Conservation (phyloP, 2,888 invertebrate species). For the Scrobipalpa atriplicella region DNA sequence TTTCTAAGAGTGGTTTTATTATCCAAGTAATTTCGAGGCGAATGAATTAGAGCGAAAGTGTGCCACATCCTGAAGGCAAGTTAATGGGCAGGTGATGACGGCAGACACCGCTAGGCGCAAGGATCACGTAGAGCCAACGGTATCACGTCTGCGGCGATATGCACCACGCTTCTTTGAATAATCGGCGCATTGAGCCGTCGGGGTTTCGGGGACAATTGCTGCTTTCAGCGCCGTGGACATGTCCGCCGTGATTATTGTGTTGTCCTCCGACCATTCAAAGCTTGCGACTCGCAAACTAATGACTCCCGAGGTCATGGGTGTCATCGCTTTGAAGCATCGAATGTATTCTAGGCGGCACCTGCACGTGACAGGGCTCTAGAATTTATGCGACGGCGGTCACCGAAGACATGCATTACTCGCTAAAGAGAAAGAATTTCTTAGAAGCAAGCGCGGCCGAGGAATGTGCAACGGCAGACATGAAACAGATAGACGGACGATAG, state of each 20-base stretch:
- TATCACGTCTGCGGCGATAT: constrained; percentile 51
- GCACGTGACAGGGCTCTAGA: constrained; percentile 8
- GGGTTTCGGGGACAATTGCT: constrained; percentile 39
- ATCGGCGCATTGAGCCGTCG: constrained; percentile 54
- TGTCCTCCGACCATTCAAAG: constrained; percentile 21
- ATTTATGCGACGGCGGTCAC: constrained; percentile 15
- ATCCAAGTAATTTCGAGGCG: constrained; percentile 35
- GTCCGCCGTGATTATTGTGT: constrained; percentile 23
- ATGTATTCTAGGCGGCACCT: constrained; percentile 13
- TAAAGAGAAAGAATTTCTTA: constrained; percentile 23
- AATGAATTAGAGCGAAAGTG: constrained; percentile 48
- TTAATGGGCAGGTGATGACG: constrained; percentile 68
- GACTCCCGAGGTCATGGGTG: constrained; percentile 16
- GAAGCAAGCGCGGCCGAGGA: constrained; percentile 14
- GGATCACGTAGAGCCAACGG: constrained; percentile 76
- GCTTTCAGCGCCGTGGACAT: constrained; percentile 26
- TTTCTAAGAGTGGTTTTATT: constrained; percentile 5
- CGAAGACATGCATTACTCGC: constrained; percentile 9
- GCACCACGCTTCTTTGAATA: constrained; percentile 70
- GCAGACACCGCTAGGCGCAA: constrained; percentile 60
- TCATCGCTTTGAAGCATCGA: constrained; percentile 15
- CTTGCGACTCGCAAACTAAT: constrained; percentile 21
- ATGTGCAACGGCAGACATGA: constrained; percentile 28
- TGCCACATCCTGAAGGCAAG: constrained; percentile 68
- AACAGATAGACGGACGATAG: constrained; percentile 29